phyloP scores from a whole-genome alignment of 2,797 vertebrate species.

The Falco columbarius region DNA sequence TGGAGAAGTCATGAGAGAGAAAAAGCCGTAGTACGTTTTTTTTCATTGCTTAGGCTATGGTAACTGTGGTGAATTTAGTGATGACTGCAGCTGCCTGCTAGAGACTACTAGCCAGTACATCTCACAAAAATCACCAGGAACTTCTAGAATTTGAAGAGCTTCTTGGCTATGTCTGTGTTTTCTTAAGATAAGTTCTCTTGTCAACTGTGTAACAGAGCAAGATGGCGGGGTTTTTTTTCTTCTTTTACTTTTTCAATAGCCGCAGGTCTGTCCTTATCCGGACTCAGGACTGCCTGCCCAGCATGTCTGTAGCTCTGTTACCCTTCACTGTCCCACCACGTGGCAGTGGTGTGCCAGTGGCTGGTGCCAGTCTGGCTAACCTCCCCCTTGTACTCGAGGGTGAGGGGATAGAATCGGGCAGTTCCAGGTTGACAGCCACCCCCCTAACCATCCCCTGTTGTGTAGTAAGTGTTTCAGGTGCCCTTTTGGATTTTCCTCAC shows the following conservation, averaged over 20 bases:
- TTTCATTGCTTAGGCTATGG: not conserved
- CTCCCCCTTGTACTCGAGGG: accelerated
- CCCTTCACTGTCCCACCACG: not conserved
- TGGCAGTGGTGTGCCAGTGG: not conserved
- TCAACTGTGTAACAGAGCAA: not conserved
- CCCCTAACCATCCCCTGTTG: not conserved
- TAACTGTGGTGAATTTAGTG: not conserved
- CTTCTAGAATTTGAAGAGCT: not conserved
- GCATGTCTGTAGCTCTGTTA: accelerated
- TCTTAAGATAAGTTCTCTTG: not conserved
- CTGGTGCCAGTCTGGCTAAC: not conserved
- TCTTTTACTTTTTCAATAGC: not conserved
- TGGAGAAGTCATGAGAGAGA: not conserved
- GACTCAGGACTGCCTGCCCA: not conserved
- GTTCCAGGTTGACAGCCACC: not conserved
- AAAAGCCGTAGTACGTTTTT: not conserved
- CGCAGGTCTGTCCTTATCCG: not conserved
- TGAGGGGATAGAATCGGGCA: accelerated
- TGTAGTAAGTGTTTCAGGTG: not conserved
- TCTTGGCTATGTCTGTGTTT: not conserved
- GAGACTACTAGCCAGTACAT: not conserved
- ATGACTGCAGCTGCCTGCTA: not conserved
- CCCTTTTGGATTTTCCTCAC: not conserved
- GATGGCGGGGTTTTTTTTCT: not conserved
- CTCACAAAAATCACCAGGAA: not conserved